Percentiles rank a stretch among this genome's conserved stretches.
phyloP scores from a whole-genome alignment of 92 coral and sea anemone species.

The Anthopleura xanthogrammica region DNA sequence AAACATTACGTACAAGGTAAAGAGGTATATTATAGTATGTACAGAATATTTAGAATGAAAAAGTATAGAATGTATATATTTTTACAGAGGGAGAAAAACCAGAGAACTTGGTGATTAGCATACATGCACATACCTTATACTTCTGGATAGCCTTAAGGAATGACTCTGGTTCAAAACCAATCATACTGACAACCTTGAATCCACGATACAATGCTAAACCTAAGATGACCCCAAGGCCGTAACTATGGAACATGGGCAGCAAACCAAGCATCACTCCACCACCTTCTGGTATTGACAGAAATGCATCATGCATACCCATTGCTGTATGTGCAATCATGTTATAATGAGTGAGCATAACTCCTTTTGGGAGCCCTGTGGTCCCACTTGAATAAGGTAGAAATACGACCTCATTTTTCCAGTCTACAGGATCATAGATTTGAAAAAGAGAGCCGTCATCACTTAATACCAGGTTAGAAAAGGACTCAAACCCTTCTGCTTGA shows the following conservation, averaged over 20 bases:
- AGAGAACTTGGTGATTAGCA: too few species aligned
- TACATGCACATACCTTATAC: conserved; percentile 52
- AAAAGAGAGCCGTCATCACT: conserved; percentile 73
- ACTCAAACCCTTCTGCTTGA: conserved; percentile 59
- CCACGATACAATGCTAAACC: conserved; percentile 41
- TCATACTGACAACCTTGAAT: conserved; percentile 43
- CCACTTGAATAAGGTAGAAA: conserved; percentile 83
- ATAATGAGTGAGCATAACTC: conserved; percentile 84
- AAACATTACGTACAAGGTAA: too few species aligned
- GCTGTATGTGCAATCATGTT: conserved; percentile 45
- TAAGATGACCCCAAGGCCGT: conserved; percentile 47
- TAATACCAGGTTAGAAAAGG: conserved; percentile 55
- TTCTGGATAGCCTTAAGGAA: conserved; percentile 69
- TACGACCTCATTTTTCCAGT: conserved; percentile 68
- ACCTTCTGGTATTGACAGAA: not conserved
- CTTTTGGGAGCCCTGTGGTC: conserved; percentile 86
- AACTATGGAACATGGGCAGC: conserved; percentile 64
- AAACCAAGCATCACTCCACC: conserved; percentile 43
- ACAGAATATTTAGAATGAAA: too few species aligned
- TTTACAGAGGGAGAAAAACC: too few species aligned
- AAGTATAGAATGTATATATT: too few species aligned
- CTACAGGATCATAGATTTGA: conserved; percentile 56
- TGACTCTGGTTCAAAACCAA: conserved; percentile 56
- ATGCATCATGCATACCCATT: not conserved
- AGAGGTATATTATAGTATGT: too few species aligned